Percentiles rank a stretch among this genome's conserved stretches.
Conservation (phyloP, 2,888 invertebrate species). For the Drosophila melanocephala region DNA sequence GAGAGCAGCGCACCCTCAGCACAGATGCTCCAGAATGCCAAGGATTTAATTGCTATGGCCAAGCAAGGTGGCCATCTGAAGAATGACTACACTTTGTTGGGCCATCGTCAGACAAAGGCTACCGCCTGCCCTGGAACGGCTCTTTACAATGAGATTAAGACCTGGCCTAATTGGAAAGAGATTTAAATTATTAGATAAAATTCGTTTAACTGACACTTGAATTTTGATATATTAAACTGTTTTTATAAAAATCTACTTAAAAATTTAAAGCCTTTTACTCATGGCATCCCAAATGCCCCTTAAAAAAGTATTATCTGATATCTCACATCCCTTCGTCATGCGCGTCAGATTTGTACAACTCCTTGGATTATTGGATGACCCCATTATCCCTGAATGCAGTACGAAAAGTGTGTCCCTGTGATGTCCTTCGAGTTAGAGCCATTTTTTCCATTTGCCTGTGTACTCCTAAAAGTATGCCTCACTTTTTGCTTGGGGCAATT, state of each 20-base stretch:
- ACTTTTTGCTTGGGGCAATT: neutral
- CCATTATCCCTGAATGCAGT: too few species aligned
- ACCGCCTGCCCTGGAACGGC: conserved; percentile 90
- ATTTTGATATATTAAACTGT: neutral
- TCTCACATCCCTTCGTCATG: too few species aligned
- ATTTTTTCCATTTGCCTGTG: neutral
- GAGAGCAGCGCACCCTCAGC: conserved; percentile 86
- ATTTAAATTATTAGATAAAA: conserved; percentile 20
- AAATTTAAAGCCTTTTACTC: neutral
- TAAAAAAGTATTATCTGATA: too few species aligned
- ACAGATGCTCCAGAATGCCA: conserved; percentile 87
- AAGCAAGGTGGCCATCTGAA: conserved; percentile 87
- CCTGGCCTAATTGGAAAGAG: conserved; percentile 87
- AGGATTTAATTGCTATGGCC: conserved; percentile 88
- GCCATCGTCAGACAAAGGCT: conserved; percentile 88
- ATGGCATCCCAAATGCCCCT: too few species aligned
- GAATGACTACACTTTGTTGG: conserved; percentile 88
- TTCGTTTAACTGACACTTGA: neutral
- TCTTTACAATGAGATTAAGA: conserved; percentile 87
- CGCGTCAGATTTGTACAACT: too few species aligned
- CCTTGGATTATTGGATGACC: too few species aligned
- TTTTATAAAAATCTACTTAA: neutral
- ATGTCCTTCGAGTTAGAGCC: too few species aligned
- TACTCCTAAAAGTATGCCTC: neutral
- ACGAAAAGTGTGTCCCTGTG: too few species aligned